Conservation (phyloP, 2,797 vertebrate species). For the Sitta carolinensis region DNA sequence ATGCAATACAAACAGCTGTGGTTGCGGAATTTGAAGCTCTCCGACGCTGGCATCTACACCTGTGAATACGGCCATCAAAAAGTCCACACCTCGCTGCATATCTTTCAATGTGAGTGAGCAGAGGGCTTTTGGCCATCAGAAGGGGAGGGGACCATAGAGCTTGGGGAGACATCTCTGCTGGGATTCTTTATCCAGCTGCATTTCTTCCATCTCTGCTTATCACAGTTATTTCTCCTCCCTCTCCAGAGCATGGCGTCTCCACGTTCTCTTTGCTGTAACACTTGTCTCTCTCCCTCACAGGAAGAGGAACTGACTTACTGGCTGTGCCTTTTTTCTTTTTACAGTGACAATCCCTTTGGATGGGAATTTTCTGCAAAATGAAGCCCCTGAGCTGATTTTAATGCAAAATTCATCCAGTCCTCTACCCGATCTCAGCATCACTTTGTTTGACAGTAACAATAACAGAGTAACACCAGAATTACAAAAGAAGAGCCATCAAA, state of each 20-base stretch:
- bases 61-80: not conserved
- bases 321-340: not conserved
- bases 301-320: not conserved
- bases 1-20: not conserved
- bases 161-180: not conserved
- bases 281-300: not conserved
- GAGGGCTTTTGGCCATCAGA: not conserved
- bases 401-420: not conserved
- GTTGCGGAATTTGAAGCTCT: not conserved
- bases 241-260: not conserved
- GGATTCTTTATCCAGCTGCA: not conserved
- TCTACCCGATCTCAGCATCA: not conserved
- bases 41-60: slow-evolving; percentile 41
- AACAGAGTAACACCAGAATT: not conserved
- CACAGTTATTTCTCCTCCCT: not conserved
- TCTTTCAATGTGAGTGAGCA: slow-evolving; percentile 65
- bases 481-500: accelerated
- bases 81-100: slow-evolving; percentile 14
- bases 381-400: slow-evolving; percentile 46
- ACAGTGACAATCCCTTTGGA: slow-evolving; percentile 33
- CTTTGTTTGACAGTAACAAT: not conserved
- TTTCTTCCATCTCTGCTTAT: not conserved
- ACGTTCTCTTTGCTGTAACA: not conserved
- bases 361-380: slow-evolving; percentile 15
- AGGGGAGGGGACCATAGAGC: not conserved